Conservation (phyloP, 2,888 invertebrate genomes). For the Coecobrya sp. region DNA sequence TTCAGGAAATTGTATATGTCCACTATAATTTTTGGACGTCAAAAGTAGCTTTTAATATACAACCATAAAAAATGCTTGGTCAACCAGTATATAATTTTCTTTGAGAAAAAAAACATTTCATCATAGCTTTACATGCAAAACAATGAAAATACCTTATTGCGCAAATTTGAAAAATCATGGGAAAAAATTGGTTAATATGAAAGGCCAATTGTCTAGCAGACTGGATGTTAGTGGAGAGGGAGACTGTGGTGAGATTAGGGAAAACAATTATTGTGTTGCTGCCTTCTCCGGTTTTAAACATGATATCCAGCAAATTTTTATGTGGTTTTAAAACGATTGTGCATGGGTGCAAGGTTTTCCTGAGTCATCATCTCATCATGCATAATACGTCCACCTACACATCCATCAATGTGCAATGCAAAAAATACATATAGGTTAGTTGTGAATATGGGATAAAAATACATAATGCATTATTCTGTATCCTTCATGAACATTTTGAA, state of each 20-base stretch:
- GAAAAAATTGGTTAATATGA: background rate
- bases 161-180: background rate
- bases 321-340: background rate
- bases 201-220: conserved; percentile 23
- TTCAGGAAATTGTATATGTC: background rate
- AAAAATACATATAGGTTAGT: too few relatives aligned
- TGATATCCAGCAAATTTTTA: too few relatives aligned
- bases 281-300: too few relatives aligned
- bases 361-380: background rate
- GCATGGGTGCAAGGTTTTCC: background rate
- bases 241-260: background rate
- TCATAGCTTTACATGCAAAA: background rate
- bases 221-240: background rate
- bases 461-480: too few relatives aligned
- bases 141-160: conserved; percentile 26
- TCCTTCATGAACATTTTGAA: too few relatives aligned
- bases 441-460: too few relatives aligned
- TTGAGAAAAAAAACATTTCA: conserved; percentile 37
- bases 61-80: background rate
- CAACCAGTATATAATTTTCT: conserved; percentile 19
- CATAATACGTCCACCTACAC: conserved; percentile 8
- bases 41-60: background rate
- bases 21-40: background rate
- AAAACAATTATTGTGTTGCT: background rate
- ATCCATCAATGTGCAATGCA: background rate